Percentiles rank a stretch among this genome's conserved stretches.
These are phyloP conservation scores for Rhinogobius similis DNA, from an alignment of 2,113 vertebrate species.

Conservation along the genomic window DNA sequence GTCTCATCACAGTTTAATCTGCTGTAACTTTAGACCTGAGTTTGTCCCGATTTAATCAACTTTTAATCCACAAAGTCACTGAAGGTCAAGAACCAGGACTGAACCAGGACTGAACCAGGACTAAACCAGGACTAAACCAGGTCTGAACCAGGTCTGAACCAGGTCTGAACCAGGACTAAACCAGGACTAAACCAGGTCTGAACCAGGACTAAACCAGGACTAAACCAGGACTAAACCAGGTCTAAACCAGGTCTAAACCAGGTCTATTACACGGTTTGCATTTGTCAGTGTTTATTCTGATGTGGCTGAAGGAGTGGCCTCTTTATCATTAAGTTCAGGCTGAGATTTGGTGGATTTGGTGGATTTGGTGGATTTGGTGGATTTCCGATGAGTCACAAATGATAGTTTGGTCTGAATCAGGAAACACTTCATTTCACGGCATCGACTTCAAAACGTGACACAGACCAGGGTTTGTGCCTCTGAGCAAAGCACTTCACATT, in stretches of 20 bases:
- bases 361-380: not conserved
- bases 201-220: conserved; percentile 5
- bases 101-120: not conserved
- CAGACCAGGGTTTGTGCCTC: no score
- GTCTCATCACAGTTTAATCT: no score
- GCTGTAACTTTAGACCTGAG: no score
- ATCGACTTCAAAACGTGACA: no score
- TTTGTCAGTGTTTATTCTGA: no score
- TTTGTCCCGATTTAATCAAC: no score
- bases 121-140: not conserved
- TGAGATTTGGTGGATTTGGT: conserved; percentile 7
- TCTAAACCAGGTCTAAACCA: not conserved
- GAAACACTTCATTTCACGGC: no score
- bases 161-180: not conserved
- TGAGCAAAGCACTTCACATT: no score
- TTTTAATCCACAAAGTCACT: no score
- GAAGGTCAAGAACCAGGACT: not conserved
- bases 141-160: not conserved
- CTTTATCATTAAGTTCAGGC: not conserved
- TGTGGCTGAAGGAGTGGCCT: not conserved
- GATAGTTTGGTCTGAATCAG: not conserved
- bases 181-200: not conserved
- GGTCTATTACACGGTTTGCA: not conserved
- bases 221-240: not conserved
- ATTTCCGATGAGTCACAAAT: conserved; percentile 9